Conservation (phyloP, 2,113 vertebrate genomes). For the Ranitomeya imitator region DNA sequence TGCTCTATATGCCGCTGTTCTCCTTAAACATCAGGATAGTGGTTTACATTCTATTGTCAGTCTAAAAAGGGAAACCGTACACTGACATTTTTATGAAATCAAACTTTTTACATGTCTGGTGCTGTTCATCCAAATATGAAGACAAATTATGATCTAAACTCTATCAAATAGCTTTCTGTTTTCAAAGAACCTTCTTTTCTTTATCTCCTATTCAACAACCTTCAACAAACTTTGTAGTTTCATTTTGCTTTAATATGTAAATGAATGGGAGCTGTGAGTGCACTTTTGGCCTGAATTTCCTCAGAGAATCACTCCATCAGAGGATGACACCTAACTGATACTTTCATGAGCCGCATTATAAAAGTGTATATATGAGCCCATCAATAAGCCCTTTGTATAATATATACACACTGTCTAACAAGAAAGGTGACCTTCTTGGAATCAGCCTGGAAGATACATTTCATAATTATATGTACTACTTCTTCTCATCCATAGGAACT, state of each 20-base stretch:
- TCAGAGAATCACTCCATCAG: not conserved
- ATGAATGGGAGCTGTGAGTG: not conserved
- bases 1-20: too few relatives aligned
- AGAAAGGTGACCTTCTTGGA: not conserved
- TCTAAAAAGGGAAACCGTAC: not conserved
- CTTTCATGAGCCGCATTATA: not conserved
- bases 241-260: slow-evolving; percentile 10
- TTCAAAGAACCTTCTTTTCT: not conserved
- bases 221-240: not conserved
- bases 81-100: not conserved
- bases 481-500: slow-evolving; percentile 7
- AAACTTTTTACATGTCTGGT: not conserved
- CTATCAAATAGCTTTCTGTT: not conserved
- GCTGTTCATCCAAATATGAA: not conserved
- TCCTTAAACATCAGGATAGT: too few relatives aligned
- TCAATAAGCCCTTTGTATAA: not conserved
- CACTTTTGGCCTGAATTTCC: not conserved
- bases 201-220: not conserved
- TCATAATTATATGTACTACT: slow-evolving; percentile 1
- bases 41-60: too few relatives aligned
- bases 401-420: not conserved
- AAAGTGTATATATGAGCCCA: not conserved
- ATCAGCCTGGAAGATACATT: not conserved
- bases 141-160: not conserved
- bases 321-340: not conserved